Conservation (phyloP, 2,797 vertebrate genomes). For the Mus spretus region DNA sequence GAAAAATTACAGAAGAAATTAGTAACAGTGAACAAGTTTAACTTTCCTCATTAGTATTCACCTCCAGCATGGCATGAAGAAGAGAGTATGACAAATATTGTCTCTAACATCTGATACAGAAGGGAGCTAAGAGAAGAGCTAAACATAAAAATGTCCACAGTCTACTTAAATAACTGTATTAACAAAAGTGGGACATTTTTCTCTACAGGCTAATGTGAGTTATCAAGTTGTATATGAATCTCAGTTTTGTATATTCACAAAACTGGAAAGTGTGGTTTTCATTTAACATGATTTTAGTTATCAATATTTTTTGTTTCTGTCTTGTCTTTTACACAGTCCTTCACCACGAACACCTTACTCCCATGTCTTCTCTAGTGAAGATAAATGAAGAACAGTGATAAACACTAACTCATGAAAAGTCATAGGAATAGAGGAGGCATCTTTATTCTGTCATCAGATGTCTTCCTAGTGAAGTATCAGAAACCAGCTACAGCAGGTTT, state of each 20-base stretch:
- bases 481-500: neutral
- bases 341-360: neutral
- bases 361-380: neutral
- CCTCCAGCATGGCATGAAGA: neutral
- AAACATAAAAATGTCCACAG: neutral
- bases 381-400: neutral
- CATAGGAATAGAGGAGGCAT: neutral
- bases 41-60: neutral
- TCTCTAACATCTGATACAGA: neutral
- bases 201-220: neutral
- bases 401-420: neutral
- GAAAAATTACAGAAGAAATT: neutral
- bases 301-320: neutral
- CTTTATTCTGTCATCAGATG: neutral
- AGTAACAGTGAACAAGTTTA: neutral
- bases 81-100: neutral
- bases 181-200: neutral
- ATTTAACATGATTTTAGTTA: neutral
- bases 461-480: neutral
- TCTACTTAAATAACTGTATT: neutral
- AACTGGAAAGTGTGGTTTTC: neutral
- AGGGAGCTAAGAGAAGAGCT: neutral
- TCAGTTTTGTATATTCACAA: neutral
- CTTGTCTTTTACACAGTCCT: neutral
- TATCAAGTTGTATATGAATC: neutral